Evolutionary conservation across 2,888 invertebrate genomes (phyloP), one percentile per base, ranked within the genome.

Genomic region (Saturnia japonica): DNA sequence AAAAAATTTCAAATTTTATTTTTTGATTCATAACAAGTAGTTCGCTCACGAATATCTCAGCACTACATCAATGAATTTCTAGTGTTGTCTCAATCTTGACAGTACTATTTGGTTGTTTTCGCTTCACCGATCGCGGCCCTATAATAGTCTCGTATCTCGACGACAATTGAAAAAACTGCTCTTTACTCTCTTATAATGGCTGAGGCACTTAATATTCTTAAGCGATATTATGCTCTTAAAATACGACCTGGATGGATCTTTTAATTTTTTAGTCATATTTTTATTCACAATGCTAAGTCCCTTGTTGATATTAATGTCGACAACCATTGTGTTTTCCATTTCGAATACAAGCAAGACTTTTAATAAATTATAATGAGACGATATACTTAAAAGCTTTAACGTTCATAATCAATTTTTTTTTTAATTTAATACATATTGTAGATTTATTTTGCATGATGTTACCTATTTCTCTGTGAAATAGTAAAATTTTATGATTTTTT

Each of bases 161-260:
- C 75, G 79, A 85, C 85, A 82, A 86, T 85, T 84, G 79, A 80
- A 77, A 85, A 77, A 82, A 82, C 81, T 80, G 80, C 77, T 78
- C 76, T 78, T 82, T 74, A 74, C 73, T 72, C 73, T 72, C 72
- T 78, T 72, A 74, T 72, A 74, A 75, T 77, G 72, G 72, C 66
- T 45, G 68, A 0, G 1, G 68, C 70, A 70, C 74, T 77, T 75
- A 73, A 74, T 74, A 72, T 76, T 73, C 73, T 76, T 76, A 75
- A 72, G 72, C 72, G 78, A 74, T 78, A 74, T 78, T 74, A 73
- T 77, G 74, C 66, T 43, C 68, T 62, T 74, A 68, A 57, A 14
- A 28, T 71, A 34, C 34, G 34, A 34, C 66, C 67, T 67, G 19
- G 25, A n/a, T 54, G 43, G 51, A n/a, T n/a, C n/a, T n/a, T 40